Percentiles rank a stretch among this genome's conserved stretches.
These are phyloP conservation scores for Leucophora obtusa DNA, from an alignment of 2,888 invertebrate genomes.

Conservation along the genomic window DNA sequence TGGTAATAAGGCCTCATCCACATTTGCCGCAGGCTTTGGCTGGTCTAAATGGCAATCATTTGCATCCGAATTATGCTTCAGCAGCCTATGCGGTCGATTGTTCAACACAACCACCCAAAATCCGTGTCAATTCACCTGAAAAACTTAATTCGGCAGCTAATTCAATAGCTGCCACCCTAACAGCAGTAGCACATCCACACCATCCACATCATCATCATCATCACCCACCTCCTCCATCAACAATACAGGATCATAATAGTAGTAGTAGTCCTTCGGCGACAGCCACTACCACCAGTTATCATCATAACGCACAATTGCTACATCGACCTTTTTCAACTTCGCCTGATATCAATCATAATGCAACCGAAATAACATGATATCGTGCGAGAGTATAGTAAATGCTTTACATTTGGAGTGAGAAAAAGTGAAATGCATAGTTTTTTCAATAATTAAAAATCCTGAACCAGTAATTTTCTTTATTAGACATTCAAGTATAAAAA, in stretches of 20 bases:
- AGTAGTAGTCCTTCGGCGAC: constrained; percentile 61
- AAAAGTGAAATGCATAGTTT: background rate
- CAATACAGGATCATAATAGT: constrained; percentile 67
- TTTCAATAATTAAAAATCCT: constrained; percentile 6
- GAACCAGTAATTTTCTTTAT: constrained; percentile 35
- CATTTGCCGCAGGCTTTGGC: constrained; percentile 75
- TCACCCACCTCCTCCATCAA: constrained; percentile 68
- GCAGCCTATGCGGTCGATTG: constrained; percentile 67
- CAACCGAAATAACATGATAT: constrained; percentile 77
- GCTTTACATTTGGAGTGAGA: constrained; percentile 17
- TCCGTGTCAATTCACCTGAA: constrained; percentile 78
- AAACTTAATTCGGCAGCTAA: constrained; percentile 77
- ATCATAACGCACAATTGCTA: constrained; percentile 69
- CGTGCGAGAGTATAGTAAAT: constrained; percentile 51
- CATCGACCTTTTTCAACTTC: constrained; percentile 79
- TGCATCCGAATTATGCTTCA: constrained; percentile 73
- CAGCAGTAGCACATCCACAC: constrained; percentile 67
- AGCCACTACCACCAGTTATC: constrained; percentile 56
- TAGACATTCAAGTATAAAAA: constrained; percentile 41
- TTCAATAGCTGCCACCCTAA: constrained; percentile 67
- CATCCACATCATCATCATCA: constrained; percentile 70
- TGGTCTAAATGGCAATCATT: constrained; percentile 73
- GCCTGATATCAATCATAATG: constrained; percentile 73
- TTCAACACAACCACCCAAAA: constrained; percentile 74
- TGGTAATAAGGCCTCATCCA: constrained; percentile 78